phyloP scores from a whole-genome alignment of 2,113 vertebrate genomes.

The Ciconia maguari region DNA sequence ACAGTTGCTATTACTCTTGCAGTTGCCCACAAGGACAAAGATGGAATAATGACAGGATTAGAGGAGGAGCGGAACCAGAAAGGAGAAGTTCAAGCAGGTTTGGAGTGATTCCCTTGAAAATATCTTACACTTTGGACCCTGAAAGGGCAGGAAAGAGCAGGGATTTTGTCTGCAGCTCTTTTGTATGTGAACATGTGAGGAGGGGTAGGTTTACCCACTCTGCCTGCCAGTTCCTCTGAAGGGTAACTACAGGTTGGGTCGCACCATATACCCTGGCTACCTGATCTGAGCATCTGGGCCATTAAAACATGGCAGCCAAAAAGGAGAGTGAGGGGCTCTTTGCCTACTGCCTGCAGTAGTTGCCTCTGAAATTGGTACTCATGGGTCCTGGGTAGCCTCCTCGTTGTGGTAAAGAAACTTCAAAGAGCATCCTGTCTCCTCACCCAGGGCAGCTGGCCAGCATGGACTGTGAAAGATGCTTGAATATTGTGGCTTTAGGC shows the following conservation, averaged over 20 bases:
- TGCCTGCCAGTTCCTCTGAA: not conserved
- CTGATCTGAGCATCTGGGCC: not conserved
- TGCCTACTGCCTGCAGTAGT: not conserved
- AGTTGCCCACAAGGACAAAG: not conserved
- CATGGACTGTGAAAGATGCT: accelerated
- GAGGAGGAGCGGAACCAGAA: not conserved
- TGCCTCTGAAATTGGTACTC: not conserved
- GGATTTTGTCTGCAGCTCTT: not conserved
- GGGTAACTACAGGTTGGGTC: not conserved
- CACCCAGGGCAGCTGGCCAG: not conserved
- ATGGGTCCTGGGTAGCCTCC: not conserved
- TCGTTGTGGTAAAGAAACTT: not conserved
- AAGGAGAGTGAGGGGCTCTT: not conserved
- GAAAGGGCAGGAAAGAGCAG: not conserved
- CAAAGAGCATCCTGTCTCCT: not conserved
- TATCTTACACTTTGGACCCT: not conserved
- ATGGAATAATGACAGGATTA: not conserved
- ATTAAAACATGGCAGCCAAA: not conserved
- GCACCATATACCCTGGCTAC: not conserved
- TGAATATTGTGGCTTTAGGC: not conserved
- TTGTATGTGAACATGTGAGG: not conserved
- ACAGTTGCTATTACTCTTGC: not conserved
- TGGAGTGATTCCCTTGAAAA: not conserved
- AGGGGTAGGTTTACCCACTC: not conserved
- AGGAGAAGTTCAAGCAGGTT: not conserved